These are phyloP conservation scores for Hiodon alosoides DNA, from an alignment of 2,113 vertebrate species.

Conservation along the genomic window DNA sequence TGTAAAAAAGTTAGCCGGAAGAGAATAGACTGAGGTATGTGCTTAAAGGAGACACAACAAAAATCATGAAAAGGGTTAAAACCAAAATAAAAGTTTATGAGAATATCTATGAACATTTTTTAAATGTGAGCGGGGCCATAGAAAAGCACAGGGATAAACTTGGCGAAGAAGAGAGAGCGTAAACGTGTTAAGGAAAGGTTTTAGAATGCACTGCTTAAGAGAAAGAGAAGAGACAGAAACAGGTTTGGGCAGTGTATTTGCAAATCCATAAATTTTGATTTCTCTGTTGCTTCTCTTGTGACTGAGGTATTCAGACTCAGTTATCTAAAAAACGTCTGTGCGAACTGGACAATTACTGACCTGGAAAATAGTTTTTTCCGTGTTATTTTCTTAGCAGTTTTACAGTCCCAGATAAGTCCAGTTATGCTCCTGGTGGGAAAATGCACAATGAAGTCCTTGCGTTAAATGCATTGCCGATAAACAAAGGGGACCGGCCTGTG, in stretches of 20 bases:
- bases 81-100: background rate
- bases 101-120: too few relatives aligned
- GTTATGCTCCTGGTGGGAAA: background rate
- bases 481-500: background rate
- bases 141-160: constrained; percentile 21
- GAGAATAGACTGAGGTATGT: background rate
- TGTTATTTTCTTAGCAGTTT: background rate
- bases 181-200: background rate
- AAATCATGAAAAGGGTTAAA: background rate
- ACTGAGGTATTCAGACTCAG: constrained; percentile 40
- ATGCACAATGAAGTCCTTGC: background rate
- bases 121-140: constrained; percentile 24
- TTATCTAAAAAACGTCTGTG: too few relatives aligned
- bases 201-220: background rate
- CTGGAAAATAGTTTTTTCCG: too few relatives aligned
- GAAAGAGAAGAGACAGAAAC: background rate
- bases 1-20: constrained; percentile 35
- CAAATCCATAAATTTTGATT: constrained; percentile 28
- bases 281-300: constrained; percentile 43
- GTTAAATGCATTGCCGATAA: background rate
- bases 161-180: background rate
- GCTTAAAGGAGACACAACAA: background rate
- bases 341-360: too few relatives aligned
- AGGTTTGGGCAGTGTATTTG: background rate
- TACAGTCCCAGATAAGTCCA: background rate